Percentiles rank a stretch among this genome's conserved stretches.
phyloP scores from a whole-genome alignment of 2,113 vertebrate genomes.

The Macroglossus sobrinus region DNA sequence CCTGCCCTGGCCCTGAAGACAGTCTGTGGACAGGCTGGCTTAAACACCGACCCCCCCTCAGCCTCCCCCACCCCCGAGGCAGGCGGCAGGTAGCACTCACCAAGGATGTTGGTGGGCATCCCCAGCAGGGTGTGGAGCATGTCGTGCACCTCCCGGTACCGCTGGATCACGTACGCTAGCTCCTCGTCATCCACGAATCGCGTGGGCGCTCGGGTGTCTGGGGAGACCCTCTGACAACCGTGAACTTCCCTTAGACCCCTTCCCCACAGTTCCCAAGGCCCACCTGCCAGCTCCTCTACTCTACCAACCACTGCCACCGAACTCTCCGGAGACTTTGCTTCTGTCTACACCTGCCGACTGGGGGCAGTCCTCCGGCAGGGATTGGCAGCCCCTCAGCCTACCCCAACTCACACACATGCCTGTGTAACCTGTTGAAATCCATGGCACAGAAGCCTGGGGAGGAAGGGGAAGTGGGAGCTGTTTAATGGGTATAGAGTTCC shows the following conservation, averaged over 20 bases:
- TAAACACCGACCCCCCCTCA: rapidly evolving
- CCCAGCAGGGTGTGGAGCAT: conserved; percentile 94
- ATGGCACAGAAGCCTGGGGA: not conserved
- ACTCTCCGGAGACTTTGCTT: not conserved
- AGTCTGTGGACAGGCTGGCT: not conserved
- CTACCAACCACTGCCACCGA: not conserved
- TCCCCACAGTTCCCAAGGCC: not conserved
- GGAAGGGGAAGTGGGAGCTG: too few relatives aligned
- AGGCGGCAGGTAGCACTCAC: conserved; percentile 77
- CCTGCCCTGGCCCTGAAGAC: not conserved
- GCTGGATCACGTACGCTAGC: conserved; percentile 93
- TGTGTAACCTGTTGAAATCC: not conserved
- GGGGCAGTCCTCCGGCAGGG: not conserved
- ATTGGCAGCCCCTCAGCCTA: rapidly evolving
- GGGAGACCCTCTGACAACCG: conserved; percentile 89
- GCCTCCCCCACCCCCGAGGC: rapidly evolving
- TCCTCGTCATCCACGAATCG: conserved; percentile 96
- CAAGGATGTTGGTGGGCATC: conserved; percentile 97
- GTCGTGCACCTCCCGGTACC: conserved; percentile 96
- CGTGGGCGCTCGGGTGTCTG: conserved; percentile 91
- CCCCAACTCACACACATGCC: not conserved
- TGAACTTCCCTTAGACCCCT: not conserved
- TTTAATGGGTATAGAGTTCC: not conserved
- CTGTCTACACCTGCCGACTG: not conserved
- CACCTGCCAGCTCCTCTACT: not conserved